These are phyloP conservation scores for Kryptopterus vitreolus DNA, from an alignment of 2,797 vertebrate species.

Conservation along the genomic window DNA sequence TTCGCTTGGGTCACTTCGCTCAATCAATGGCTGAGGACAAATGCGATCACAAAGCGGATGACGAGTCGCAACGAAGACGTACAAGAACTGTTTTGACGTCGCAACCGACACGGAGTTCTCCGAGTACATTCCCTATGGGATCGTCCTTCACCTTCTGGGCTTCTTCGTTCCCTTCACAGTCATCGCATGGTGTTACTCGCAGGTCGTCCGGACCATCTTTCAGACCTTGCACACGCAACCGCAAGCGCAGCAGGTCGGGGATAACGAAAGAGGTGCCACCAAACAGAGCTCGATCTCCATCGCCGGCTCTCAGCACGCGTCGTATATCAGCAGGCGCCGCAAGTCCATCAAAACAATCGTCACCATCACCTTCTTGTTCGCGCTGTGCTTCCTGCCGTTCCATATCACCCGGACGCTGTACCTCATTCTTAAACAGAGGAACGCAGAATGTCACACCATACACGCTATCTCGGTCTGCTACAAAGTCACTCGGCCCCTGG, in stretches of 20 bases:
- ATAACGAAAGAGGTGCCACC: constrained; percentile 32
- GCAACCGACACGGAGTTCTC: constrained; percentile 78
- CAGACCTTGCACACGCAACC: constrained; percentile 71
- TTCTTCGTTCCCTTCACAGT: constrained; percentile 80
- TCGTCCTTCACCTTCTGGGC: constrained; percentile 76
- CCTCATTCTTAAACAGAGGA: constrained; percentile 70
- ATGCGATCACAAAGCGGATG: constrained; percentile 6
- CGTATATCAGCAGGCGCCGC: constrained; percentile 72
- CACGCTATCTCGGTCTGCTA: constrained; percentile 79
- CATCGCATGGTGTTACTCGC: constrained; percentile 84
- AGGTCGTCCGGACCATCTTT: constrained; percentile 78
- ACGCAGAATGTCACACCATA: constrained; percentile 70
- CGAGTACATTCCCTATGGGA: constrained; percentile 79
- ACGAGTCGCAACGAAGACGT: constrained; percentile 61
- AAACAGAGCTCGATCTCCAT: constrained; percentile 48
- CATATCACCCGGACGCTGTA: constrained; percentile 81
- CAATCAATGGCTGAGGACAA: constrained; percentile 64
- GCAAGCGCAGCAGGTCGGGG: constrained; percentile 56
- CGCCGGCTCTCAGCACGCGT: constrained; percentile 60
- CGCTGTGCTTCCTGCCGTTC: constrained; percentile 80
- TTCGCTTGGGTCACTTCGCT: constrained; percentile 80
- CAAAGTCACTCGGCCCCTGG: constrained; percentile 80
- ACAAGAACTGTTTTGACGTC: constrained; percentile 78
- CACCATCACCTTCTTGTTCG: constrained; percentile 80
- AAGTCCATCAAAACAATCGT: constrained; percentile 82